phyloP scores from a whole-genome alignment of 2,888 invertebrate genomes.

The Eilema griseolum region DNA sequence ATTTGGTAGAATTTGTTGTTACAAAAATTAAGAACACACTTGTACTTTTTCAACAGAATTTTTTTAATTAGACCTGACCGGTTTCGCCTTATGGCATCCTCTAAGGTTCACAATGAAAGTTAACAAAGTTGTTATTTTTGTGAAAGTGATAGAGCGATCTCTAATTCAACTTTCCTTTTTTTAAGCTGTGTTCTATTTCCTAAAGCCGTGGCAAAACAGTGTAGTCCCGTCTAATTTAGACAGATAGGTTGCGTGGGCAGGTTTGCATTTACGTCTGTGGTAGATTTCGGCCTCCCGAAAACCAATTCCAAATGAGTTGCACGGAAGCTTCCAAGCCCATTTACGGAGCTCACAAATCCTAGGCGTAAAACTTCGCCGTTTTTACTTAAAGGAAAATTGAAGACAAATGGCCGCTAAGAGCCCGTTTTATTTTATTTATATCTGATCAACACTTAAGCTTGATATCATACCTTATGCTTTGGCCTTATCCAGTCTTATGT shows the following conservation, averaged over 20 bases:
- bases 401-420: constrained; percentile 36
- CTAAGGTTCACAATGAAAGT: no score
- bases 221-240: constrained; percentile 41
- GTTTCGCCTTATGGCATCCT: no score
- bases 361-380: constrained; percentile 54
- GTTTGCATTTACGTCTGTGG: constrained; percentile 43
- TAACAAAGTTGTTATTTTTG: not conserved
- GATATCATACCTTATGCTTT: not conserved
- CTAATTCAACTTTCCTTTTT: not conserved
- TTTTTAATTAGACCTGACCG: no score
- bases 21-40: no score
- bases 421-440: constrained; percentile 41
- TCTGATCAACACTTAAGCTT: constrained; percentile 20
- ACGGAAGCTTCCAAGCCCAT: constrained; percentile 67
- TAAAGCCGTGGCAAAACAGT: constrained; percentile 31
- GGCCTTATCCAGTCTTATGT: not conserved
- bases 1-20: no score
- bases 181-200: constrained; percentile 16
- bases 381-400: constrained; percentile 23
- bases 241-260: constrained; percentile 44
- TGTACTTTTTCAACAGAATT: no score
- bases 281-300: constrained; percentile 30
- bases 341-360: constrained; percentile 65
- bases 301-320: constrained; percentile 64
- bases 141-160: not conserved